A percentile compares a stretch with the other conserved stretches of the same genome.
Evolutionary conservation across 2,888 invertebrate species (phyloP).

Genomic region (Augochlorella aurata): DNA sequence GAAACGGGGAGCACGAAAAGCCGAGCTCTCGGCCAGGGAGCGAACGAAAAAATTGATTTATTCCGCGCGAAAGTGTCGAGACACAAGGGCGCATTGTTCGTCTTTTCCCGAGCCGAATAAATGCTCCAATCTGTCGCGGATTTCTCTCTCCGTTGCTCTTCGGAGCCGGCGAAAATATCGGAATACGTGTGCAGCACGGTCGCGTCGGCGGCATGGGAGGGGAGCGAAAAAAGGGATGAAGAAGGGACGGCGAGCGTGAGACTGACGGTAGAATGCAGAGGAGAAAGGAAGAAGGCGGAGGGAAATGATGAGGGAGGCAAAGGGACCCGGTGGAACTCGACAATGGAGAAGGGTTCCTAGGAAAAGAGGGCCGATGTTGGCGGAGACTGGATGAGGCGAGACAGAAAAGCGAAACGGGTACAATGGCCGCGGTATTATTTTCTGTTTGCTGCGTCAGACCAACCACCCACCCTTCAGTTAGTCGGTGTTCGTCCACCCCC

Average conservation of each 20-base stretch:
- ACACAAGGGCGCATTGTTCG: slow-evolving; percentile 26
- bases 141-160: slow-evolving; percentile 30
- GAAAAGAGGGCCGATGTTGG: slow-evolving; percentile 48
- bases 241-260: slow-evolving; percentile 24
- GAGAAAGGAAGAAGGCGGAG: slow-evolving; percentile 27
- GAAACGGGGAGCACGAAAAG: background rate
- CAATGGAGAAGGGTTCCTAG: slow-evolving; percentile 71
- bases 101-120: slow-evolving; percentile 46
- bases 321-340: slow-evolving; percentile 67
- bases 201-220: background rate
- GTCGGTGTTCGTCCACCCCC: slow-evolving; percentile 47
- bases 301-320: slow-evolving; percentile 51
- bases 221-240: slow-evolving; percentile 25
- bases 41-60: slow-evolving; percentile 45
- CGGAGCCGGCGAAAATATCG: slow-evolving; percentile 57
- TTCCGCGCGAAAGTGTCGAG: slow-evolving; percentile 39
- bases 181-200: slow-evolving; percentile 47
- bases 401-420: slow-evolving; percentile 66
- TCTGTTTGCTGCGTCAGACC: slow-evolving; percentile 77
- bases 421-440: slow-evolving; percentile 77
- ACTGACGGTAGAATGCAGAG: slow-evolving; percentile 38
- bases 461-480: slow-evolving; percentile 48
- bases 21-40: background rate
- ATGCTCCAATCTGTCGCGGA: slow-evolving; percentile 61
- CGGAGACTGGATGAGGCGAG: slow-evolving; percentile 67